Base-by-base conservation (phyloP, 2,888 invertebrate genomes). In the Carcina quercana region DNA sequence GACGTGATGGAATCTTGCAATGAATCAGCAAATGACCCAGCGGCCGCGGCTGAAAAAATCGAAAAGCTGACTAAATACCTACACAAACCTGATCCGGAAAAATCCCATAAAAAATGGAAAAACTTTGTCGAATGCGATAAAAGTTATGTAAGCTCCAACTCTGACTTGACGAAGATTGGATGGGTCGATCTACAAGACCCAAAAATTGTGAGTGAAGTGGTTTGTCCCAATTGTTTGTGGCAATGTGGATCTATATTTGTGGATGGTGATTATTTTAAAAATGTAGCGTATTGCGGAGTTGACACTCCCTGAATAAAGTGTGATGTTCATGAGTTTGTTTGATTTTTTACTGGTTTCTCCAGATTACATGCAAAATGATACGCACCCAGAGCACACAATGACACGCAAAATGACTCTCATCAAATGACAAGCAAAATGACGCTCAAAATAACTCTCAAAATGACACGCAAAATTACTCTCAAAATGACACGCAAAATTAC, bases 221-320 rank as follows among this genome's bases (percentile, higher is more conserved):
- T 62, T 33, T 74, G 80, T 73, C 79, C 79, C 42, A 71, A 69
- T 47, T 80, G 78, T 73, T 65, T 80, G 73, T 82, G 80, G 80
- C 80, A 82, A 57, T 68, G 72, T 58, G 79, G 80, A 53, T 57
- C 68, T 40, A 69, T 82, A 47, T 74, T 60, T 53, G 69, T 78
- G 37, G 61, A 55, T 41, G 55, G 65, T 67, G 70, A 62, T 28
- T 62, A 59, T 59, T 65, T 70, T 41, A 47, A 60, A 45, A 63
- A 52, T 38, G 40, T 56, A 38, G 40, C 56, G 51, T 55, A 50
- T 54, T 59, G 54, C 45, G 53, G 51, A 45, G 53, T 68, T 41
- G 41, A 47, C 57, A 14, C 50, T 57, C 15, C 50, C 42, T 47
- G 42, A 72, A 65, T 70, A 65, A 68, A 69, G 58, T 61, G 66